Percentiles rank a stretch among this genome's conserved stretches.
Evolutionary conservation across 2,888 invertebrate species (phyloP).

Genomic region (Luperina testacea): DNA sequence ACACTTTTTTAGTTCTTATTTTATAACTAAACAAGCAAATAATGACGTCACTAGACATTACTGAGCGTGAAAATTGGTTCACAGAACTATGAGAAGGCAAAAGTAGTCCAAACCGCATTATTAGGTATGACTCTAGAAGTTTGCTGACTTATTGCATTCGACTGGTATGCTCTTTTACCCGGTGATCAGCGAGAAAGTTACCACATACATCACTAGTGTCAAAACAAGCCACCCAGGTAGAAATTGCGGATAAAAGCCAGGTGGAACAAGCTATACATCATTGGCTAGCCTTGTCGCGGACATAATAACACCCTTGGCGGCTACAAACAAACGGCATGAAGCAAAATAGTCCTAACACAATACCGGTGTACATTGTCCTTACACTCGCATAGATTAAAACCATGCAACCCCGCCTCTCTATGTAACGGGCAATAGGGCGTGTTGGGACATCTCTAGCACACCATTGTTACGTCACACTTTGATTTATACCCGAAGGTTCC

Average conservation of each 20-base stretch:
- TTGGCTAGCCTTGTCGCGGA: conserved; percentile 40
- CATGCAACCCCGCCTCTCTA: conserved; percentile 50
- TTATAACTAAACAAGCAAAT: conserved; percentile 50
- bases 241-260: conserved; percentile 53
- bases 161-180: conserved; percentile 34
- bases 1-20: conserved; percentile 22
- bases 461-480: conserved; percentile 72
- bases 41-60: conserved; percentile 49
- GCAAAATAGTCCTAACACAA: conserved; percentile 50
- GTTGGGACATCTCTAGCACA: conserved; percentile 63
- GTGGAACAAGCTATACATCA: conserved; percentile 53
- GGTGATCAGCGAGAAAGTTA: conserved; percentile 42
- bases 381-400: conserved; percentile 66
- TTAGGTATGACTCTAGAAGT: conserved; percentile 21
- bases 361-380: conserved; percentile 57
- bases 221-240: conserved; percentile 57
- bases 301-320: conserved; percentile 54
- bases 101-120: conserved; percentile 47
- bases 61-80: conserved; percentile 42
- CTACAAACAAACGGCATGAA: conserved; percentile 59
- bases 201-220: conserved; percentile 48
- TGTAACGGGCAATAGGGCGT: conserved; percentile 62
- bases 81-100: conserved; percentile 18
- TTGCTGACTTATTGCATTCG: conserved; percentile 35
- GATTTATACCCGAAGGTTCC: conserved; percentile 66